Evolutionary conservation across 2,888 invertebrate genomes (phyloP), one percentile per base, ranked within the genome.

Genomic region (Xanthia togata): DNA sequence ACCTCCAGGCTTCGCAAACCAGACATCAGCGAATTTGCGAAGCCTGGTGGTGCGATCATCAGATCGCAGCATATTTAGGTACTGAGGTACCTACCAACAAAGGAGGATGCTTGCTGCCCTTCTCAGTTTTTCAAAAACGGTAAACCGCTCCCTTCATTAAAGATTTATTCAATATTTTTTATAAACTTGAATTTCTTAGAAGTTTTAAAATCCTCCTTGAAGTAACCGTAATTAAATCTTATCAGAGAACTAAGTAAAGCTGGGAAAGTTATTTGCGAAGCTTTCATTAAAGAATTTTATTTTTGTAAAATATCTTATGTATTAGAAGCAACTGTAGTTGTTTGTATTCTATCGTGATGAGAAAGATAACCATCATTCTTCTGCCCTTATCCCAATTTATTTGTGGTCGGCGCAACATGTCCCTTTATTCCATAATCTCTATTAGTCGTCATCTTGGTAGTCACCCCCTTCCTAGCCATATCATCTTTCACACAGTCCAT

Each of bases 181-280:
- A 64, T 20, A 17, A 26, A 55, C 23, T 41, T 79, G n/a, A 76
- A 68, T 68, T 57, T 26, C 44, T 77, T 82, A 31, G 41, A 77
- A 57, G 44, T 47, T 31, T 44, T 53, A 41, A 60, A 65, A 65
- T 23, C 31, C 23, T 57, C n/a, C 0, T 60, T 53, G 44, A 67
- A 67, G 55, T 70, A 41, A 65, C 35, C 38, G 74, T 80, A 47
- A 79, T 74, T 70, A 81, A 67, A 79, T 79, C 67, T 79, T 81
- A 84, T 84, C 74, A 14, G 60, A 59, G 50, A 62, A 67, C 26
- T 79, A 47, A 70, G 60, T 64, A 69, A 83, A 60, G 55, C 47
- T 59, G 57, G 12, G 47, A 79, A 83, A 83, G 64, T 79, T 65
- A 35, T 70, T 80, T 67, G 65, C 55, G 14, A 79, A 81, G 12